These are phyloP conservation scores for Ophion ellenae DNA, from an alignment of 2,888 invertebrate genomes.

Conservation along the genomic window DNA sequence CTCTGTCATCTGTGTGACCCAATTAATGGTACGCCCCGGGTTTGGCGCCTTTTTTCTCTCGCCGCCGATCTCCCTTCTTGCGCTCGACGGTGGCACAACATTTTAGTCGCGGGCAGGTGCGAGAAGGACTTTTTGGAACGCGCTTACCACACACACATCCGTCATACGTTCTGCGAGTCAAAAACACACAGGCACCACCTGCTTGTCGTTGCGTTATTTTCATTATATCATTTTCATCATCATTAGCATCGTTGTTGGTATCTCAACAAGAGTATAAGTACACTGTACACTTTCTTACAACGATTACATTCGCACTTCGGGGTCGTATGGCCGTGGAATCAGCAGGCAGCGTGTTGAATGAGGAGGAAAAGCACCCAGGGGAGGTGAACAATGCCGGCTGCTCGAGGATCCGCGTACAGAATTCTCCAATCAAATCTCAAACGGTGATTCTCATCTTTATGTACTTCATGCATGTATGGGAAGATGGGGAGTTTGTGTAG, in stretches of 20 bases:
- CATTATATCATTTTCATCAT: constrained; percentile 56
- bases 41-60: constrained; percentile 25
- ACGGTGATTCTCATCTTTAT: constrained; percentile 27
- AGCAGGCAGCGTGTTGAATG: constrained; percentile 44
- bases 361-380: constrained; percentile 41
- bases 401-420: constrained; percentile 26
- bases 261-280: constrained; percentile 10
- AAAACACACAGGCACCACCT: constrained; percentile 69
- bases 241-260: constrained; percentile 46
- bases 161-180: constrained; percentile 59
- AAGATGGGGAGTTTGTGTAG: too few species aligned
- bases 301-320: constrained; percentile 71
- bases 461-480: not conserved
- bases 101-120: constrained; percentile 73
- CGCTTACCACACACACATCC: constrained; percentile 64
- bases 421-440: constrained; percentile 43
- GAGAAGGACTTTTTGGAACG: constrained; percentile 38
- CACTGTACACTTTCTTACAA: constrained; percentile 7
- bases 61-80: not conserved
- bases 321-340: not conserved
- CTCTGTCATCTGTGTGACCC: constrained; percentile 37
- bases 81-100: constrained; percentile 57
- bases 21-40: constrained; percentile 51
- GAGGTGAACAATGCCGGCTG: constrained; percentile 59
- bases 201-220: constrained; percentile 57